phyloP scores from a whole-genome alignment of 1,140 invertebrate species.

The Glossosoma conforme region DNA sequence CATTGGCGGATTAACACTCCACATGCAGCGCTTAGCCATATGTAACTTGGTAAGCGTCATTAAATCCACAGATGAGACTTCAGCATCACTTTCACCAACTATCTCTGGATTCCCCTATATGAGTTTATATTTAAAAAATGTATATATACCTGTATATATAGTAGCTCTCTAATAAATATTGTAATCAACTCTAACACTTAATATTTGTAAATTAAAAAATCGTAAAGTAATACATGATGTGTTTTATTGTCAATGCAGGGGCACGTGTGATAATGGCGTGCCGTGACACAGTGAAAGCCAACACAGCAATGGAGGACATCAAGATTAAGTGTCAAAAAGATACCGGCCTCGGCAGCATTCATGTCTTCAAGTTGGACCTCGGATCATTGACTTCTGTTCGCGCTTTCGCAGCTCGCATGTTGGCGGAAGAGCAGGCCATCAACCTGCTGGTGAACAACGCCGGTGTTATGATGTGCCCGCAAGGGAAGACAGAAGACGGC shows the following conservation, averaged over 20 bases:
- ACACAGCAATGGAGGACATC: slow-evolving; percentile 48
- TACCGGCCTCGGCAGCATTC: slow-evolving; percentile 52
- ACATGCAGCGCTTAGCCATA: too few species aligned
- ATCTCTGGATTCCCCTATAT: too few species aligned
- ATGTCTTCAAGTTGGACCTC: slow-evolving; percentile 63
- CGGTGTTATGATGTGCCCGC: slow-evolving; percentile 68
- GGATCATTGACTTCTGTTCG: slow-evolving; percentile 66
- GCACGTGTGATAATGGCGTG: slow-evolving; percentile 79
- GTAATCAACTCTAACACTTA: too few species aligned
- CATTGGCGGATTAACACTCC: too few species aligned
- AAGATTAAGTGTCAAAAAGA: slow-evolving; percentile 42
- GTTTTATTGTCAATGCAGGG: slow-evolving; percentile 41
- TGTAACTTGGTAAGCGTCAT: too few species aligned
- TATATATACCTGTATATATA: too few species aligned
- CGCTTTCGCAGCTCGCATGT: slow-evolving; percentile 61
- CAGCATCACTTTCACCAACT: too few species aligned
- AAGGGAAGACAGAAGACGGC: slow-evolving; percentile 66
- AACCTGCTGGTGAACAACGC: slow-evolving; percentile 80
- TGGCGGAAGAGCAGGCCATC: slow-evolving; percentile 55
- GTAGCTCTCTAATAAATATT: too few species aligned
- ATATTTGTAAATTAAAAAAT: too few species aligned
- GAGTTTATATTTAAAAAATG: too few species aligned
- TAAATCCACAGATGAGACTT: too few species aligned
- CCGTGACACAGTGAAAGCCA: slow-evolving; percentile 51
- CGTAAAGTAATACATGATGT: too few species aligned